phyloP scores from a whole-genome alignment of 2,113 vertebrate species.

The Calypte anna region DNA sequence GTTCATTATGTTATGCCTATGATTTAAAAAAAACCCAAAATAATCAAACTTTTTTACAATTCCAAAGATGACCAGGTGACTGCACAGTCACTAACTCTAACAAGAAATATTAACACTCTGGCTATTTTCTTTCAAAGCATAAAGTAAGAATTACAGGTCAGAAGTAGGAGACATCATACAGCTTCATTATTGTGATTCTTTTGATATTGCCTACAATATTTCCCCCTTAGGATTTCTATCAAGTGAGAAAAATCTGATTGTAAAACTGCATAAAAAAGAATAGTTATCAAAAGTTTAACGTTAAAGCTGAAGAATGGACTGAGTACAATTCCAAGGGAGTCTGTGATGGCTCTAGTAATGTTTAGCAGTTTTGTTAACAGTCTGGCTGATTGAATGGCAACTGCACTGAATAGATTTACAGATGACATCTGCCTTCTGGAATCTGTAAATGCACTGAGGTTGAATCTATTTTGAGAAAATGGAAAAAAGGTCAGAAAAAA shows the following conservation, averaged over 20 bases:
- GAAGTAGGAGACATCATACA: neutral
- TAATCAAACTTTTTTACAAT: neutral
- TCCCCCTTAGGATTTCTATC: neutral
- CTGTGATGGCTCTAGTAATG: neutral
- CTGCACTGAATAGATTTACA: conserved; percentile 12
- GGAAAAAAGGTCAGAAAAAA: neutral
- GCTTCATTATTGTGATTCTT: neutral
- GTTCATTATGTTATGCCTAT: neutral
- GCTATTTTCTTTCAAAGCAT: neutral
- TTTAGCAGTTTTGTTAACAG: conserved; percentile 23
- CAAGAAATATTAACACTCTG: neutral
- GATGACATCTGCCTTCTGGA: conserved; percentile 19
- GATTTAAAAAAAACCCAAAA: neutral
- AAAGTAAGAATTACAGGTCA: neutral
- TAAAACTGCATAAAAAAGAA: neutral
- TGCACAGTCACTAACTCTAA: neutral
- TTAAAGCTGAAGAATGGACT: neutral
- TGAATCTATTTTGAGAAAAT: neutral
- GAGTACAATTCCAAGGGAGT: neutral
- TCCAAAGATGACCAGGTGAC: neutral
- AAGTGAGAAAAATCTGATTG: neutral
- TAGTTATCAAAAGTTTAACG: conserved; percentile 7
- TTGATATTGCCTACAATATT: neutral
- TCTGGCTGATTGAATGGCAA: neutral
- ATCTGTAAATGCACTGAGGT: neutral